A percentile compares a stretch with the other conserved stretches of the same genome.
Evolutionary conservation across 2,113 vertebrate species (phyloP).

Genomic region (Alectura lathami): DNA sequence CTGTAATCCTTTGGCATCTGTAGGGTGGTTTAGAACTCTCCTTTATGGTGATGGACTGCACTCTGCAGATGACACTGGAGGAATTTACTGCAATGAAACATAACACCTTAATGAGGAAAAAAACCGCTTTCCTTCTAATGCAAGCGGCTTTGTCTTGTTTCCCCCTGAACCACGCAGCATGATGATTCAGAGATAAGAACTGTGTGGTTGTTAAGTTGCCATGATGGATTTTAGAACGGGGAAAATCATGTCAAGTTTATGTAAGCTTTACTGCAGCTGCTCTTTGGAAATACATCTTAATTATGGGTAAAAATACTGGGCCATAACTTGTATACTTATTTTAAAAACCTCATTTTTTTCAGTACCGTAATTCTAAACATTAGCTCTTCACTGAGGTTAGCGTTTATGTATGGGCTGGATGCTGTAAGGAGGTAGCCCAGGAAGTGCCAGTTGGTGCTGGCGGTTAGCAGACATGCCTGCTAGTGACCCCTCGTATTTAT

Average conservation of each 20-base stretch:
- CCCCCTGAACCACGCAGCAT: not conserved
- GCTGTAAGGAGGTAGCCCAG: not conserved
- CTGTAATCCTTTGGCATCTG: not conserved
- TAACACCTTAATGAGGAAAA: not conserved
- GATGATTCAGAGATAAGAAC: constrained; percentile 10
- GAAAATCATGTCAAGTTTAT: constrained; percentile 10
- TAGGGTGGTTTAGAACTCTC: constrained; percentile 5
- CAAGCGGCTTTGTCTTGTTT: constrained; percentile 14
- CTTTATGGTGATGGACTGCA: constrained; percentile 47
- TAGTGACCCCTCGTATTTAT: not conserved
- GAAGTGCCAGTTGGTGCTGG: constrained; percentile 7
- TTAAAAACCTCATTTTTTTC: not conserved
- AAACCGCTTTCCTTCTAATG: constrained; percentile 5
- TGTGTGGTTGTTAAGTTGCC: constrained; percentile 12
- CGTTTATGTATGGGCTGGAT: constrained; percentile 39
- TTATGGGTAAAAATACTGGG: constrained; percentile 56
- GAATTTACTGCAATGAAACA: constrained; percentile 1
- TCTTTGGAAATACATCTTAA: constrained; percentile 55
- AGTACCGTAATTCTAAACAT: not conserved
- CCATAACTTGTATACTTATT: constrained; percentile 9
- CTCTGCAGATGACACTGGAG: not conserved
- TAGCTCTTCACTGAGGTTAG: constrained; percentile 15
- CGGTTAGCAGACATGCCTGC: not conserved
- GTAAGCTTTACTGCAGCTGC: not conserved
- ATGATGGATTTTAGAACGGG: constrained; percentile 31